Evolutionary conservation across 2,888 invertebrate species (phyloP).

Genomic region (Lasioglossum calceatum): DNA sequence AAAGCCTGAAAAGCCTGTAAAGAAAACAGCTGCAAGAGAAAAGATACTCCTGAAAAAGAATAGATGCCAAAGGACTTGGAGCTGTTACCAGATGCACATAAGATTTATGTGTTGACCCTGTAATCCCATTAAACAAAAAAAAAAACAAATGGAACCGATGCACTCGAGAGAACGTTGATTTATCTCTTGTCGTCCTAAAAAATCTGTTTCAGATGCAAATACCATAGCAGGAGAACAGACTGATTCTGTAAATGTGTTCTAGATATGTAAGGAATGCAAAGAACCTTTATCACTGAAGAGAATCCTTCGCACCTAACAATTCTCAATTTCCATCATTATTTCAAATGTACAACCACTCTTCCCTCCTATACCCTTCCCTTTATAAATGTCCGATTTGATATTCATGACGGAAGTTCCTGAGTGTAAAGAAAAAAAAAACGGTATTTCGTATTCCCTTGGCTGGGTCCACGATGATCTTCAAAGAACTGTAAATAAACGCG

Average conservation of each 20-base stretch:
- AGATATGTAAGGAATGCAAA: conserved; percentile 43
- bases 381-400: conserved; percentile 30
- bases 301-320: conserved; percentile 45
- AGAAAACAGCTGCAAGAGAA: conserved; percentile 83
- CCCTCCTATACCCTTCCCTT: conserved; percentile 39
- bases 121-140: conserved; percentile 70
- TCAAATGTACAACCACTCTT: conserved; percentile 49
- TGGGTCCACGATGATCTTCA: conserved; percentile 83
- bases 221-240: conserved; percentile 47
- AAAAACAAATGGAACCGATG: conserved; percentile 53
- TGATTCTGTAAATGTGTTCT: conserved; percentile 59
- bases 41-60: conserved; percentile 77
- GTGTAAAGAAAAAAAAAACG: conserved; percentile 58
- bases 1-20: conserved; percentile 84
- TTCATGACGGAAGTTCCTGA: conserved; percentile 66
- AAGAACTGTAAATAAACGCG: conserved; percentile 82
- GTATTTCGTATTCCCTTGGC: conserved; percentile 73
- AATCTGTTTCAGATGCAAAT: conserved; percentile 56
- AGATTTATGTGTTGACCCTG: conserved; percentile 77
- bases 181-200: conserved; percentile 77
- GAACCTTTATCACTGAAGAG: conserved; percentile 43
- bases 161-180: conserved; percentile 70
- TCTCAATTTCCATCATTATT: conserved; percentile 23
- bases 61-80: conserved; percentile 70
- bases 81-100: conserved; percentile 77